Percentiles rank a stretch among this genome's conserved stretches.
phyloP scores from a whole-genome alignment of 2,797 vertebrate species.

The Pseudopleuronectes americanus region DNA sequence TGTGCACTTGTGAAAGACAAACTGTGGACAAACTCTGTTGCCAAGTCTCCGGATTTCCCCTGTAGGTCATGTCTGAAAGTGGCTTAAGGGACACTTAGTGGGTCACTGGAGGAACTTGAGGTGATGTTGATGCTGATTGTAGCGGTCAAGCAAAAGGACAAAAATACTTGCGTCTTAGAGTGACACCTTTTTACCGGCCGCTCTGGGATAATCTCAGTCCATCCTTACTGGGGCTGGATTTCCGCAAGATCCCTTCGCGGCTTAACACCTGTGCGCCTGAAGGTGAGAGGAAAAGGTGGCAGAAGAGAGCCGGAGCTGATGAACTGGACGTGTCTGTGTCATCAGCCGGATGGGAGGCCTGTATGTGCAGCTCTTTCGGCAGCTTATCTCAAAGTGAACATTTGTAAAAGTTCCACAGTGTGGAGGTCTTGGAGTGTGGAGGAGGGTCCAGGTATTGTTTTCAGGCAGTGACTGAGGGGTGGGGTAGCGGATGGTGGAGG shows the following conservation, averaged over 20 bases:
- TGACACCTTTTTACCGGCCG: constrained; percentile 41
- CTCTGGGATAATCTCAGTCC: constrained; percentile 64
- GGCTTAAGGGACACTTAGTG: constrained; percentile 11
- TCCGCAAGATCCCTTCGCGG: constrained; percentile 52
- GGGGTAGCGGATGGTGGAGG: constrained; percentile 17
- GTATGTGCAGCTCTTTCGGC: constrained; percentile 12
- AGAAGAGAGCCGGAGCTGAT: background rate
- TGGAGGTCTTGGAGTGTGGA: constrained; percentile 11
- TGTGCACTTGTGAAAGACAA: too few species aligned
- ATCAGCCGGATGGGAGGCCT: constrained; percentile 11
- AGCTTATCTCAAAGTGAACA: constrained; percentile 17
- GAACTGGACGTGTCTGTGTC: background rate
- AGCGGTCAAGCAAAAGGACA: constrained; percentile 14
- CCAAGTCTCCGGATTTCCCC: too few species aligned
- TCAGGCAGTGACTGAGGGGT: constrained; percentile 15
- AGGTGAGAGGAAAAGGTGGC: constrained; percentile 41
- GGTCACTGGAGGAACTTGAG: constrained; percentile 17
- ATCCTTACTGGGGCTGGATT: constrained; percentile 61
- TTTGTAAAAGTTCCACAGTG: background rate
- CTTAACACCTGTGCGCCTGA: constrained; percentile 63
- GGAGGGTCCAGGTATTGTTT: constrained; percentile 47
- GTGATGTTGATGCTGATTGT: constrained; percentile 17
- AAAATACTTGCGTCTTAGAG: constrained; percentile 8
- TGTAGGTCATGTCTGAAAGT: background rate
- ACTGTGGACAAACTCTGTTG: too few species aligned